Evolutionary conservation across 2,113 vertebrate species (phyloP), one percentile per base, ranked within the genome.

Genomic region (Zosterops borbonicus): DNA sequence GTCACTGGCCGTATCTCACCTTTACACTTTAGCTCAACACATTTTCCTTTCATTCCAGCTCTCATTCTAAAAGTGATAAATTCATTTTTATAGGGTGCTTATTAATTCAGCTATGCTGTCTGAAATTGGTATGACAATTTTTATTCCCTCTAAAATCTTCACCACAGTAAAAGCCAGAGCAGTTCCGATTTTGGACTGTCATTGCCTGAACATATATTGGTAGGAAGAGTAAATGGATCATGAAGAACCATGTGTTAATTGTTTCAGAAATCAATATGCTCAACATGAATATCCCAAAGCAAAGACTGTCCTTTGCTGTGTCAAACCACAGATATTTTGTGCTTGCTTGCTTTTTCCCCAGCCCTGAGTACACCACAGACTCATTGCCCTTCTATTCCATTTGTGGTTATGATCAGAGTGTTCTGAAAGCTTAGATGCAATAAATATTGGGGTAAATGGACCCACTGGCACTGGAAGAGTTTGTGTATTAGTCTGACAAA

Each of bases 181-280:
- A 85, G 50, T 42, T 41, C 39, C 56, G 77, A 52, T 83, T 94
- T 68, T 42, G 33, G 35, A 33, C 55, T 83, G 44, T 60, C 37
- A 15, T 63, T 83, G 87, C 23, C n/a, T 80, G 60, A 63, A 58
- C 52, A 6, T 39, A 68, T 62, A 95, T 80, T 73, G 81, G 79
- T 33, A 91, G 65, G 83, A 87, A 73, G 89, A 46, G 47, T 62
- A 92, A 95, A 95, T 86, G 83, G 69, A 84, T 80, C 79, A 77
- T 33, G 56, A 81, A 92, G 78, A 93, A 60, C 39, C 35, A 46
- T 42, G 80, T 80, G 84, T 63, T 92, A 96, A 94, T 86, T 96
- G 73, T 60, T 94, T 92, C 53, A 87, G 87, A 87, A 95, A 95
- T 95, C 94, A 82, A 95, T 96, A 75, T 20, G 73, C 59, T 95